Conservation (phyloP, 2,113 vertebrate species). For the Ornithorhynchus anatinus region DNA sequence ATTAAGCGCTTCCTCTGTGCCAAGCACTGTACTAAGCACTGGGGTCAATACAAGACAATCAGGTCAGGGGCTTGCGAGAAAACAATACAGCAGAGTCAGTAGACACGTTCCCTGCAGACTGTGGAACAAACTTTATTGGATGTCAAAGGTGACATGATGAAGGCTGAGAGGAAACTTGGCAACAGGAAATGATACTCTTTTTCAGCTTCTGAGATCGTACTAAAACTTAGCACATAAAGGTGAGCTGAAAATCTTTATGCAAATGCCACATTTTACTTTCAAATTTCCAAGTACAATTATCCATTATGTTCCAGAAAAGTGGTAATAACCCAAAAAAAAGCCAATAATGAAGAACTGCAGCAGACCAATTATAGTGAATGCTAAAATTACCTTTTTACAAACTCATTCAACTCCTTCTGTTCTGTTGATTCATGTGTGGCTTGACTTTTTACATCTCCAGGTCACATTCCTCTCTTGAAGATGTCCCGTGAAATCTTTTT, state of each 20-base stretch:
- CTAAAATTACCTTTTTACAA: constrained; percentile 59
- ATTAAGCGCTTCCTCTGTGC: too few species aligned
- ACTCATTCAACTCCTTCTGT: constrained; percentile 33
- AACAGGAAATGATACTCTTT: constrained; percentile 28
- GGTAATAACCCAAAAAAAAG: constrained; percentile 50
- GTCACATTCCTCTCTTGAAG: constrained; percentile 12
- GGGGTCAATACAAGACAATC: too few species aligned
- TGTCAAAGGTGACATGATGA: constrained; percentile 35
- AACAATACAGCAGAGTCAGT: too few species aligned
- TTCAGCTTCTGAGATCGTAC: constrained; percentile 18
- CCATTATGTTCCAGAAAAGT: constrained; percentile 53
- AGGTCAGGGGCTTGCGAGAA: constrained; percentile 10
- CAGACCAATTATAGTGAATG: constrained; percentile 53
- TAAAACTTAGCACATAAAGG: constrained; percentile 37
- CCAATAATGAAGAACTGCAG: constrained; percentile 43
- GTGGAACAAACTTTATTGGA: constrained; percentile 17
- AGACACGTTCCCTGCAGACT: constrained; percentile 24
- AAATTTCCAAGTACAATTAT: constrained; percentile 65
- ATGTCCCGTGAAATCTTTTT: constrained; percentile 34
- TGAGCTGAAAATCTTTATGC: constrained; percentile 59
- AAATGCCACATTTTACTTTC: constrained; percentile 71
- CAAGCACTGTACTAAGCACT: too few species aligned
- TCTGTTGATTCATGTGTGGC: constrained; percentile 48
- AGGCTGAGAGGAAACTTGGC: neutral
- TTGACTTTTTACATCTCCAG: constrained; percentile 39